Evolutionary conservation across 2,888 invertebrate species (phyloP), one percentile per base, ranked within the genome.

Genomic region (Mycalesis mineus): DNA sequence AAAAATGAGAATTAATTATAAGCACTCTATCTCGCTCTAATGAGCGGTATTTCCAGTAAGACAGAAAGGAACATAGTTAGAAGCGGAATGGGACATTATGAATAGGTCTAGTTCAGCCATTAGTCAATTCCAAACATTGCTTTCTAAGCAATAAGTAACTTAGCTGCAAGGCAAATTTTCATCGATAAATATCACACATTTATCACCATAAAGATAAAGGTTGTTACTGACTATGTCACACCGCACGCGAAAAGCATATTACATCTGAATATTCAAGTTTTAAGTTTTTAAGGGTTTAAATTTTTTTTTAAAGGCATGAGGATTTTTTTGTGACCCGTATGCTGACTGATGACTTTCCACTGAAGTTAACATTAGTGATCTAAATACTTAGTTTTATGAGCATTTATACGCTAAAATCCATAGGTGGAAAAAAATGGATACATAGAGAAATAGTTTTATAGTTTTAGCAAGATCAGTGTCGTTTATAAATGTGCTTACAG

Each of bases 61-160:
- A 4, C 22, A 22, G 5, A 22, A 22, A 22, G 22, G 22, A n/a
- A 22, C 22, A 22, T 22, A 22, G 22, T 33, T 33, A 33, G 1
- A 7, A 1, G 7, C 3, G 7, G 7, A 33, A 1, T 6, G 8
- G 9, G 7, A 9, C 9, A 7, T 7, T 3, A 33, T 9, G 36
- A 11, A 4, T 36, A 36, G 36, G 11, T 36, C 36, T 11, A 11
- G 36, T 36, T 36, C 4, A 36, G 33, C 36, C 36, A 4, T 36
- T 63, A 80, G 82, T 81, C 87, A 85, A 87, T 85, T 86, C 87
- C 85, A 70, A 70, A 67, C 47, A 67, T 68, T 68, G 73, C 73
- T 72, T 71, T 62, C 66, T 57, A 73, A 73, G 74, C 71, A 68
- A 68, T 64, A 62, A 59, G 69, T 71, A 69, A 72, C 68, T 71